Conservation (phyloP, 2,113 vertebrate species). For the Heliornis fulica region DNA sequence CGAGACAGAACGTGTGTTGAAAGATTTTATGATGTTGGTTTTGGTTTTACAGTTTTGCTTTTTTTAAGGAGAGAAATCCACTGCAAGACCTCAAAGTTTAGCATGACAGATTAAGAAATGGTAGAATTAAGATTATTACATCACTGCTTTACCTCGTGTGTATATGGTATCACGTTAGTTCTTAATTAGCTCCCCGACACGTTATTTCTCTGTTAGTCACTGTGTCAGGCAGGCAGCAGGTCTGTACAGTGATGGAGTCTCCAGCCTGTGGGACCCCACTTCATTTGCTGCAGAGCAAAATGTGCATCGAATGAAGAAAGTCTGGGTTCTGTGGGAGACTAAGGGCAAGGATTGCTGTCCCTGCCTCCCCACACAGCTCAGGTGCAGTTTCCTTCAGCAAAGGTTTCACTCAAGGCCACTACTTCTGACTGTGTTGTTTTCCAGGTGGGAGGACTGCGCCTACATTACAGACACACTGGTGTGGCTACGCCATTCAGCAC, state of each 20-base stretch:
- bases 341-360: neutral
- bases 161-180: neutral
- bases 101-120: neutral
- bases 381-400: neutral
- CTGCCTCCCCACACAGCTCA: neutral
- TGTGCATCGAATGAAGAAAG: accelerated
- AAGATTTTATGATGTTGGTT: neutral
- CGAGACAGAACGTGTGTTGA: accelerated
- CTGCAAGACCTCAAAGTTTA: neutral
- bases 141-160: neutral
- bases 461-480: neutral
- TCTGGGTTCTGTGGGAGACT: neutral
- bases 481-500: accelerated
- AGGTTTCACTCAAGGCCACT: accelerated
- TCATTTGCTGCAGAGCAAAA: accelerated
- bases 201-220: neutral
- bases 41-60: neutral
- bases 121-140: neutral
- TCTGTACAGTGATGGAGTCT: neutral
- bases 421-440: neutral
- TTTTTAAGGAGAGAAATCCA: neutral
- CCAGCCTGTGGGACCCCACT: neutral
- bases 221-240: neutral
- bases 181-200: neutral
- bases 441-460: neutral